Conservation (phyloP, 2,888 invertebrate species). For the Drosophila greeni region DNA sequence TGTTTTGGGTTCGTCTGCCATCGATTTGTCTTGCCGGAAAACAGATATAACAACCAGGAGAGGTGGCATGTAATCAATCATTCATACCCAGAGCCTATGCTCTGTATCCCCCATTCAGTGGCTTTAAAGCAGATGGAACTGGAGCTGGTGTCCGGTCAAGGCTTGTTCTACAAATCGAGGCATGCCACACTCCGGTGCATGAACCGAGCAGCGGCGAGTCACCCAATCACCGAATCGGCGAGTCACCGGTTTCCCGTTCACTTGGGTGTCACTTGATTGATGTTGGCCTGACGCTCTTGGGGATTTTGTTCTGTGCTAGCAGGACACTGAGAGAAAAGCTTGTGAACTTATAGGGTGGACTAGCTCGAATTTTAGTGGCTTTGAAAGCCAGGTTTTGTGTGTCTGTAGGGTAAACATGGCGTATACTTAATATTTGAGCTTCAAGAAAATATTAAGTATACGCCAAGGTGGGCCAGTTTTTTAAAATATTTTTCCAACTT, state of each 20-base stretch:
- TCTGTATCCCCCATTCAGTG: not conserved
- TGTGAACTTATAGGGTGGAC: not conserved
- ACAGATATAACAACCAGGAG: constrained; percentile 13
- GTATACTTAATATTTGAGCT: constrained; percentile 4
- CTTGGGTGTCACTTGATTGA: constrained; percentile 61
- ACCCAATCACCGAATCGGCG: constrained; percentile 25
- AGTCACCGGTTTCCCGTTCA: constrained; percentile 48
- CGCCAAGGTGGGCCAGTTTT: not conserved
- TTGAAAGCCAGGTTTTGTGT: not conserved
- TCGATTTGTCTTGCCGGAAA: constrained; percentile 36
- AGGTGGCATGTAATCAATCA: constrained; percentile 58
- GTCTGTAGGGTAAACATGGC: not conserved
- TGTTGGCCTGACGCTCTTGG: constrained; percentile 40
- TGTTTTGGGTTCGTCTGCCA: constrained; percentile 18
- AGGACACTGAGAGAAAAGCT: not conserved
- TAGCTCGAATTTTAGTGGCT: not conserved
- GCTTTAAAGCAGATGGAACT: constrained; percentile 16
- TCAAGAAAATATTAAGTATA: not conserved
- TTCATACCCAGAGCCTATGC: constrained; percentile 35
- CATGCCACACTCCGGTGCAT: constrained; percentile 4
- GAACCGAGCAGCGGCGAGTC: constrained; percentile 4
- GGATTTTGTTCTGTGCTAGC: not conserved
- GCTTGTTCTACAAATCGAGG: constrained; percentile 6
- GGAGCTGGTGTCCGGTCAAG: constrained; percentile 1
- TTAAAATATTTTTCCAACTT: too few relatives aligned